Evolutionary conservation across 2,888 invertebrate genomes (phyloP), one percentile per base, ranked within the genome.

Genomic region (Hydraecia micacea): DNA sequence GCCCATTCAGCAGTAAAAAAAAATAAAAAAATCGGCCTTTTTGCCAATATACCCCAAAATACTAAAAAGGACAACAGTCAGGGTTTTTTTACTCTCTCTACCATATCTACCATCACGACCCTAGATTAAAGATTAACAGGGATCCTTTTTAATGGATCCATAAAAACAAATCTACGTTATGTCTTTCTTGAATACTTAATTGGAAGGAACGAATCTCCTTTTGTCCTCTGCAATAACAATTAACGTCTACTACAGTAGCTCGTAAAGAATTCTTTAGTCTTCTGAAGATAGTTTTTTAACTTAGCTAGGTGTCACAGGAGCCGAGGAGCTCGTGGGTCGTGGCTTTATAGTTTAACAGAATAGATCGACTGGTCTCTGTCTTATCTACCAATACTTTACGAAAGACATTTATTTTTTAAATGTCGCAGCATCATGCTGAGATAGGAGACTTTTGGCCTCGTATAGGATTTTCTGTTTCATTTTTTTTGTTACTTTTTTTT

Each of bases 101-200:
- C n/a, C n/a, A n/a, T n/a, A n/a, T 18, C 36, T 55, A 36, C 67
- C 15, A 36, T 67, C 25, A 79, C 15, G 55, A 39, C n/a, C n/a
- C 21, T 58, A 39, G 39, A 80, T 80, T 80, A 80, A 80, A 65
- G 62, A 73, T 73, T 69, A 49, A 69, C 1, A 21, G 32, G 39
- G 25, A 73, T 32, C 28, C 60, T 9, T 21, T 55, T n/a, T 73
- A 80, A 73, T 80, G 68, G 66, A 21, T 25, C 80, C 25, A 66
- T 73, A 62, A 73, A 66, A 62, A 73, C 46, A 28, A 80, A 73
- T 68, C 42, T 42, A 42, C 42, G 1, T 11, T 32, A 80, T 73
- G 62, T 62, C 68, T 73, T 25, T 36, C 46, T 49, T 36, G n/a
- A 39, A 66, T 55, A 46, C 46, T 68, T 80, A 49, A 80, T 73